Percentiles rank a stretch among this genome's conserved stretches.
phyloP scores from a whole-genome alignment of 2,113 vertebrate genomes.

The Lynx canadensis region DNA sequence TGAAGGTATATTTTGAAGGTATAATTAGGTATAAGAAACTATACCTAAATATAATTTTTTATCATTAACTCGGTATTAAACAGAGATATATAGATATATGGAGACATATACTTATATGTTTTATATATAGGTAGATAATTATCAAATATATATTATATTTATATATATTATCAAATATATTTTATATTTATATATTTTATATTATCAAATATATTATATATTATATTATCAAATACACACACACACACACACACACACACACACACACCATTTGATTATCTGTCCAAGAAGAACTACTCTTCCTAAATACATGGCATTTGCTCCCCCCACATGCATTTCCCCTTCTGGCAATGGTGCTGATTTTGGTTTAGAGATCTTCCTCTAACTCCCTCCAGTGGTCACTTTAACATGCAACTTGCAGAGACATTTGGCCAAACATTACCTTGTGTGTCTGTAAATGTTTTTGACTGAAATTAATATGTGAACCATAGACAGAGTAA shows the following conservation, averaged over 20 bases:
- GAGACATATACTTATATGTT: background rate
- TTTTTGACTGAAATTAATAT: background rate
- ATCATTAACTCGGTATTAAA: background rate
- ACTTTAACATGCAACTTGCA: background rate
- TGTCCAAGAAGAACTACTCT: background rate
- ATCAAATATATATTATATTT: no score
- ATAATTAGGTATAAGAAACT: background rate
- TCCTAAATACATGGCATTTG: background rate
- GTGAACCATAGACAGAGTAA: background rate
- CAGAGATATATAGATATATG: background rate
- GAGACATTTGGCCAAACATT: background rate
- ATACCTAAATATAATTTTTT: background rate
- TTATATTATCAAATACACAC: no score
- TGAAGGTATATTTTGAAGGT: no score
- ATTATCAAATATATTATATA: no score
- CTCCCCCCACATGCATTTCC: background rate
- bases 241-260: no score
- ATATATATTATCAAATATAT: no score
- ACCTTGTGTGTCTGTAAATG: background rate
- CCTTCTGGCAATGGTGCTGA: background rate
- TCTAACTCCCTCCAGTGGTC: background rate
- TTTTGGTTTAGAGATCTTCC: background rate
- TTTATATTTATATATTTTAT: no score
- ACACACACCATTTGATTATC: background rate
- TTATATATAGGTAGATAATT: no score